phyloP scores from a whole-genome alignment of 2,797 vertebrate genomes.

The Paedocypris micromegethes region DNA sequence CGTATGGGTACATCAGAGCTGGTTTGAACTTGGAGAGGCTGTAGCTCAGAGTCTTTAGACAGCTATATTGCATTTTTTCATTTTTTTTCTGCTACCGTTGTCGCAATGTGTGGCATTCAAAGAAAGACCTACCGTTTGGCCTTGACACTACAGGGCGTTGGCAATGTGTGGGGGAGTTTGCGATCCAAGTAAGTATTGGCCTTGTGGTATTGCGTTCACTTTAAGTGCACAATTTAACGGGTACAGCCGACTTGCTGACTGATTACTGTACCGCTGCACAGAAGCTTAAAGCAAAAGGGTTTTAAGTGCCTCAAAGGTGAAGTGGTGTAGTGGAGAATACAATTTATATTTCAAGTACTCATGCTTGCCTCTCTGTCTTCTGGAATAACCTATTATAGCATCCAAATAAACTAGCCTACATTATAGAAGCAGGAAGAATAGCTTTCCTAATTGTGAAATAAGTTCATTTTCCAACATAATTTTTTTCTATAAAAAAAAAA shows the following conservation, averaged over 20 bases:
- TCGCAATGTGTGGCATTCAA: background rate
- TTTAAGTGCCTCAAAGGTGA: conserved; percentile 17
- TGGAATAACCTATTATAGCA: background rate
- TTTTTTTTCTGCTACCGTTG: conserved; percentile 1
- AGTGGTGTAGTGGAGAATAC: conserved; percentile 18
- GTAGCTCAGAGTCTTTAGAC: background rate
- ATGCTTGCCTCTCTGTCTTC: background rate
- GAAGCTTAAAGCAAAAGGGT: background rate
- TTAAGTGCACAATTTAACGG: conserved; percentile 22
- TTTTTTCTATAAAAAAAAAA: background rate
- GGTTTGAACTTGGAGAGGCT: background rate
- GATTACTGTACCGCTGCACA: background rate
- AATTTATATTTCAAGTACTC: background rate
- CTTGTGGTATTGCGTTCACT: conserved; percentile 18
- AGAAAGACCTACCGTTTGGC: conserved; percentile 9
- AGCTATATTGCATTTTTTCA: background rate
- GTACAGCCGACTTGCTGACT: background rate
- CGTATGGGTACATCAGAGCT: background rate
- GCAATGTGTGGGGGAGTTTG: conserved; percentile 25
- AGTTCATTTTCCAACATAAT: background rate
- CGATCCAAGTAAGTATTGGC: conserved; percentile 7
- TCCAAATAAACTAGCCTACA: background rate
- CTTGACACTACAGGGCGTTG: conserved; percentile 10
- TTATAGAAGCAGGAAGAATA: background rate
- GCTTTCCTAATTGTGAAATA: background rate